Conservation (phyloP, 2,113 vertebrate species). For the Tursiops truncatus region DNA sequence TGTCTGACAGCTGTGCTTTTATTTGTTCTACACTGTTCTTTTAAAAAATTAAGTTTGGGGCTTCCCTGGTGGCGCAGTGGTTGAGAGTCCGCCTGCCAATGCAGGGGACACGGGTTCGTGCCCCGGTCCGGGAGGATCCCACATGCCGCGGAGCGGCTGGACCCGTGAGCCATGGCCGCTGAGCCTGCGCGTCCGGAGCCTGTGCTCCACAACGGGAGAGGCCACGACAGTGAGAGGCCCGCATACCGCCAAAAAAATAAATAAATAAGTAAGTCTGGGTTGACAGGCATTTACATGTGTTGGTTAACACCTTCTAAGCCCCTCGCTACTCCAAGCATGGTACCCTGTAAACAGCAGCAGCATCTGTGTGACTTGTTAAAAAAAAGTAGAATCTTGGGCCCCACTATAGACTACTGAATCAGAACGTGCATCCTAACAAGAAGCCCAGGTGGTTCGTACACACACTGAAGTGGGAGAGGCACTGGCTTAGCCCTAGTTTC, state of each 20-base stretch:
- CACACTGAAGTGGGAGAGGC: neutral
- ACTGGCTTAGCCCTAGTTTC: neutral
- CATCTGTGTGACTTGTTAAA: neutral
- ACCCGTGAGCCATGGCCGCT: no score
- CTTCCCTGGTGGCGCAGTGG: no score
- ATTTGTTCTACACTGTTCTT: neutral
- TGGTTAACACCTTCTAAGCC: neutral
- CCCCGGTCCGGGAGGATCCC: no score
- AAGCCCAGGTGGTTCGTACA: accelerated
- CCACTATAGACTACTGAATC: neutral
- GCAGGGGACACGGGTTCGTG: no score
- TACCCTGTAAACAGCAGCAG: neutral
- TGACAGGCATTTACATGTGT: neutral
- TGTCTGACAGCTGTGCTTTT: neutral
- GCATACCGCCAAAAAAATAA: no score
- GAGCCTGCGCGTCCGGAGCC: no score
- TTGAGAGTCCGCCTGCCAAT: no score
- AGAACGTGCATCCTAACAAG: neutral
- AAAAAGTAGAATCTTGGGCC: neutral
- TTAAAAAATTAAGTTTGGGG: neutral
- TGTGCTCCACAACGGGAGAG: no score
- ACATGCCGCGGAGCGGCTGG: no score
- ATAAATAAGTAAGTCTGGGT: neutral
- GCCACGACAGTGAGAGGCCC: no score
- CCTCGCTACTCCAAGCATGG: neutral